Evolutionary conservation across 1,140 invertebrate genomes (phyloP), one percentile per base, ranked within the genome.

Genomic region (Drosophila arizonae): DNA sequence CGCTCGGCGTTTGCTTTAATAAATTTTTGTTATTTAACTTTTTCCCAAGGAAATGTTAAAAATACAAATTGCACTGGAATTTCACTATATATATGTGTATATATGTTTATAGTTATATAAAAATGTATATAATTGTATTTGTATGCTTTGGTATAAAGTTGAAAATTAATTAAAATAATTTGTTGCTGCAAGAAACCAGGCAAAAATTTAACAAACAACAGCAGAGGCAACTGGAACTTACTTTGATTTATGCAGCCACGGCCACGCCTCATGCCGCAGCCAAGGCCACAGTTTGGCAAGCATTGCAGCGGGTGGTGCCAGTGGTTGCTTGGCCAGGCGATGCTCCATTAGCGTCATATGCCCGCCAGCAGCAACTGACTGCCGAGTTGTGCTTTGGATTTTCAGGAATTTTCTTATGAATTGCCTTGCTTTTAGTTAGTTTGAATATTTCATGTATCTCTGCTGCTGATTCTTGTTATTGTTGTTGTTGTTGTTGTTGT

Each of bases 211-310:
- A 26, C 17, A 33, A 46, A 45, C 51, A 61, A 39, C 46, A 63
- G 48, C 62, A 51, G 41, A 30, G 43, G 36, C 11, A 48, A 58
- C 43, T 58, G 55, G 4, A 75, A 87, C 82, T 87, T 72, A 87
- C 82, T 82, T 87, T 71, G 84, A 87, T 87, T 87, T 87, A 67
- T 88, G 84, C 73, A 87, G 69, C 76, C 84, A 70, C 41, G 76
- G 85, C 63, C 72, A 82, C 56, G 69, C 63, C 54, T 87, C 82
- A 41, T 72, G 66, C 17, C 63, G 56, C 48, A 77, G 55, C 74
- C 73, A 66, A 63, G 55, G 60, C 73, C 66, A 75, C 66, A 76
- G 62, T 55, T 66, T 72, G 55, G 62, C 61, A 50, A 64, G 51
- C 73, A 77, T 73, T 65, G 60, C 33, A 52, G 52, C 58, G 77